phyloP scores from a whole-genome alignment of 2,888 invertebrate species.

The Lasioglossum marginatum region DNA sequence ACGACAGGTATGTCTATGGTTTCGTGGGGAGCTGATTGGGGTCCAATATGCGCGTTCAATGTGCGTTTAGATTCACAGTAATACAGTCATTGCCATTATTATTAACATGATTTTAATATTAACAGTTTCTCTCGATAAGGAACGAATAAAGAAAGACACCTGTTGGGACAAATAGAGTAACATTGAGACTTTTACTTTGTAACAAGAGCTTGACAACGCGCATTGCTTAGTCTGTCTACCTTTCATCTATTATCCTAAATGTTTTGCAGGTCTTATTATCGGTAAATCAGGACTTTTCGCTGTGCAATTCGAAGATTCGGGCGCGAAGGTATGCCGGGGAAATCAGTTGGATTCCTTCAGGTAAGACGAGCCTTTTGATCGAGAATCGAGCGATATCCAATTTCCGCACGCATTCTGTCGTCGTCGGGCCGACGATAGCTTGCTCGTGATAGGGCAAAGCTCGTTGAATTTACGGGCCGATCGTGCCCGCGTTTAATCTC shows the following conservation, averaged over 20 bases:
- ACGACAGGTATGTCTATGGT: not conserved
- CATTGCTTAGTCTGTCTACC: too few relatives aligned
- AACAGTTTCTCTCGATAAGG: too few relatives aligned
- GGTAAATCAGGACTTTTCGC: not conserved
- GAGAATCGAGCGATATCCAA: conserved; percentile 47
- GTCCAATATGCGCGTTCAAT: not conserved
- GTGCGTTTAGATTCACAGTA: too few relatives aligned
- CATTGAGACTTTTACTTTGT: too few relatives aligned
- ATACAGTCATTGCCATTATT: too few relatives aligned
- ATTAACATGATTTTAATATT: too few relatives aligned
- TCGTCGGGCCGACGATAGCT: conserved; percentile 29
- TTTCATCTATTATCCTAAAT: too few relatives aligned
- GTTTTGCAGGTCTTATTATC: too few relatives aligned
- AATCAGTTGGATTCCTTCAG: conserved; percentile 36
- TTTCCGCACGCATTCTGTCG: conserved; percentile 43
- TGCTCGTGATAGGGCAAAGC: conserved; percentile 1
- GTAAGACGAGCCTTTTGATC: conserved; percentile 38
- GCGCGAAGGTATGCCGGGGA: conserved; percentile 19
- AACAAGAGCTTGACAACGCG: too few relatives aligned
- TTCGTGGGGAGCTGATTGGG: not conserved
- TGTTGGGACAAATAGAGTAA: too few relatives aligned
- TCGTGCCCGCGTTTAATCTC: conserved; percentile 55
- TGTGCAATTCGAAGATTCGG: not conserved
- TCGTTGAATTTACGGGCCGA: conserved; percentile 41
- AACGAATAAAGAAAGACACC: too few relatives aligned